A percentile compares a stretch with the other conserved stretches of the same genome.
These are phyloP conservation scores for Brassicogethes aeneus DNA, from an alignment of 2,888 invertebrate genomes.

Conservation along the genomic window DNA sequence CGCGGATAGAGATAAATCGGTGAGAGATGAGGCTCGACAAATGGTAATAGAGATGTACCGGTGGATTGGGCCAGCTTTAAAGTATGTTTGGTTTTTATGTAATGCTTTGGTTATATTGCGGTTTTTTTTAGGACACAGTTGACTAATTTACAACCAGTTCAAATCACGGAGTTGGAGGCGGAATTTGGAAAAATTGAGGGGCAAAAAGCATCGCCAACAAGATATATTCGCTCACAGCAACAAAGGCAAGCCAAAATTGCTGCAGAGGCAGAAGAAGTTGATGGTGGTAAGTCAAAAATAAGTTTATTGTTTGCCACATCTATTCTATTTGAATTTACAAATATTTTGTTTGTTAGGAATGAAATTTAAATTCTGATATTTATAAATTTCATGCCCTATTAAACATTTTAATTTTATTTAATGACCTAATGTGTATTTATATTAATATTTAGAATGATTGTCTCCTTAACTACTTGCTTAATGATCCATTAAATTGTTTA, in stretches of 20 bases:
- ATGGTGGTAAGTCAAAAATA: slow-evolving; percentile 36
- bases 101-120: background rate
- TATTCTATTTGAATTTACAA: no score
- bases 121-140: slow-evolving; percentile 61
- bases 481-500: no score
- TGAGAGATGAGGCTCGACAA: slow-evolving; percentile 86
- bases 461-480: no score
- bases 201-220: slow-evolving; percentile 58
- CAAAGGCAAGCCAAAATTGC: slow-evolving; percentile 52
- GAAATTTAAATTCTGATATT: background rate
- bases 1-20: slow-evolving; percentile 84
- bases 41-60: slow-evolving; percentile 88
- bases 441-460: no score
- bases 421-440: no score
- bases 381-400: background rate
- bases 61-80: slow-evolving; percentile 43
- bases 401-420: slow-evolving; percentile 3
- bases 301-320: background rate
- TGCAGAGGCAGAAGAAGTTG: slow-evolving; percentile 43
- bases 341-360: no score
- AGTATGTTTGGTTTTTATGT: slow-evolving; percentile 18
- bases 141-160: slow-evolving; percentile 77
- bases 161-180: slow-evolving; percentile 78
- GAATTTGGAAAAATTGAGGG: slow-evolving; percentile 70
- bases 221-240: slow-evolving; percentile 78